phyloP scores from a whole-genome alignment of 2,888 invertebrate genomes.

The Hymenopus coronatus region DNA sequence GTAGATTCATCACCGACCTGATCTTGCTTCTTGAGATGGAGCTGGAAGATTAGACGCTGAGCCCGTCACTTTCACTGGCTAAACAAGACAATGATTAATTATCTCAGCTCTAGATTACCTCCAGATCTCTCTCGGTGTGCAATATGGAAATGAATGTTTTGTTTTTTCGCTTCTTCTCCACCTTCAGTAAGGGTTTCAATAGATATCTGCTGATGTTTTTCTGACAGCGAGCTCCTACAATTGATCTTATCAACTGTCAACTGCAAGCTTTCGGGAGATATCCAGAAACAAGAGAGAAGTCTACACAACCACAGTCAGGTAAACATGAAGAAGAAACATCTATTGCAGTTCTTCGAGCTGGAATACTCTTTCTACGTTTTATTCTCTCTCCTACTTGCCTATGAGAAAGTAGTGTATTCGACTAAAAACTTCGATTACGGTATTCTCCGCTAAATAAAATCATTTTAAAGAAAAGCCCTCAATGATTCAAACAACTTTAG shows the following conservation, averaged over 20 bases:
- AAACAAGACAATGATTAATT: not conserved
- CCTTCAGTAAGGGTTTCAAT: not conserved
- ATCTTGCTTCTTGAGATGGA: not conserved
- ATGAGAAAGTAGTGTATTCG: no score
- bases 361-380: no score
- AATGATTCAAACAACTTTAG: no score
- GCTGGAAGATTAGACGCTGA: not conserved
- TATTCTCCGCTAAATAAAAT: no score
- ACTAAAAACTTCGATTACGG: no score
- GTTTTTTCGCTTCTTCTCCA: not conserved
- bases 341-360: no score
- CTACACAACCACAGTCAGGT: no score
- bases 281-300: not conserved
- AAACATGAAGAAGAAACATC: no score
- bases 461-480: no score
- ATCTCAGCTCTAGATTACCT: not conserved
- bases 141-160: not conserved
- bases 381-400: no score
- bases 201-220: not conserved
- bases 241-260: not conserved
- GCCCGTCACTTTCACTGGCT: not conserved
- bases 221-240: not conserved
- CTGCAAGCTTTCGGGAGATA: not conserved
- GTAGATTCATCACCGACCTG: not conserved
- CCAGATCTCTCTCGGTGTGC: not conserved